Conservation (phyloP, 2,113 vertebrate genomes). For the Elephas maximus region DNA sequence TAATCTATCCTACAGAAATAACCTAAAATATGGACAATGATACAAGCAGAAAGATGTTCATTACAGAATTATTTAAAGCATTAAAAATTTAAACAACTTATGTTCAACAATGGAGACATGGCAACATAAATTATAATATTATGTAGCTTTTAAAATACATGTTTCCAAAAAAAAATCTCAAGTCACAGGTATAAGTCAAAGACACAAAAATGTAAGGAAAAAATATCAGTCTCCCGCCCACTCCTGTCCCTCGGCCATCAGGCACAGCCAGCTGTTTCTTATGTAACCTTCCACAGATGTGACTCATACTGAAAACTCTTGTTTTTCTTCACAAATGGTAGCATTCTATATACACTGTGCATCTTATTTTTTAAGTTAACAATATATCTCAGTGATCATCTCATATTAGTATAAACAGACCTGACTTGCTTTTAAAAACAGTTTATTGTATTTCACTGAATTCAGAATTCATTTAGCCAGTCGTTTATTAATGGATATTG, state of each 20-base stretch:
- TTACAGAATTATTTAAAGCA: background rate
- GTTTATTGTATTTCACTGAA: background rate
- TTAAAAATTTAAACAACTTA: background rate
- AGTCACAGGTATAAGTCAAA: background rate
- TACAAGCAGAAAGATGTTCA: background rate
- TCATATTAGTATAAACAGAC: background rate
- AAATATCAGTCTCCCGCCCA: background rate
- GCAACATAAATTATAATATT: background rate
- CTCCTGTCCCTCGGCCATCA: background rate
- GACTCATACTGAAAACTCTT: background rate
- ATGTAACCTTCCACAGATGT: background rate
- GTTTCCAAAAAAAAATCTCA: background rate
- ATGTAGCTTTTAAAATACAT: conserved; percentile 2
- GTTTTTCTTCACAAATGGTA: background rate
- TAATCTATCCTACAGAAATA: background rate
- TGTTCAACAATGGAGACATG: background rate
- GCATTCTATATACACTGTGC: background rate
- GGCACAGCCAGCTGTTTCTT: background rate
- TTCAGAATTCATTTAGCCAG: background rate
- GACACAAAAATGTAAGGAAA: background rate
- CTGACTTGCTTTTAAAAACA: background rate
- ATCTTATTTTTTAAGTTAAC: background rate
- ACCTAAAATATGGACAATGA: background rate
- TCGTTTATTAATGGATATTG: background rate
- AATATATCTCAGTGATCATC: background rate